Conservation (phyloP, 2,888 invertebrate species). For the Euplagia quadripunctaria region DNA sequence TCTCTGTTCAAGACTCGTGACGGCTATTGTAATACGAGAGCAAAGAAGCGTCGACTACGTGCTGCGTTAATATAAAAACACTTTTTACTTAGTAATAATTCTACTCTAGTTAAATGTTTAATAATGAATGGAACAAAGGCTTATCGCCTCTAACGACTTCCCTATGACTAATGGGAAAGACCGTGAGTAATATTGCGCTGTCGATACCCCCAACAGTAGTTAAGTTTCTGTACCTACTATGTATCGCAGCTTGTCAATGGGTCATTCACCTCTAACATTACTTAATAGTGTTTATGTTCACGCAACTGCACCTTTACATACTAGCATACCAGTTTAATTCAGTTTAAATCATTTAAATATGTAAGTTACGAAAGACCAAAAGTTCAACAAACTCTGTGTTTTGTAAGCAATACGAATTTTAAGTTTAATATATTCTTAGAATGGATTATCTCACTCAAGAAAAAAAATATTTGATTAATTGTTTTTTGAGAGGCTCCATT, state of each 20-base stretch:
- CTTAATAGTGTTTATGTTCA: conserved; percentile 52
- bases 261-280: conserved; percentile 55
- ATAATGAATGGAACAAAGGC: conserved; percentile 19
- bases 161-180: conserved; percentile 49
- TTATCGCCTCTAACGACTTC: conserved; percentile 23
- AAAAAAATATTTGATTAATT: conserved; percentile 25
- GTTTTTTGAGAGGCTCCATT: conserved; percentile 8
- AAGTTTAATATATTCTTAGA: conserved; percentile 37
- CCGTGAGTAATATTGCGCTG: conserved; percentile 46
- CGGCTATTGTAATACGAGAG: neutral
- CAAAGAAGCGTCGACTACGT: neutral
- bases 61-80: conserved; percentile 7
- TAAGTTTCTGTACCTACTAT: conserved; percentile 24
- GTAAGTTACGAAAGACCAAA: conserved; percentile 49
- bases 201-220: conserved; percentile 37
- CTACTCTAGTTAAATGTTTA: conserved; percentile 10
- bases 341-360: conserved; percentile 50
- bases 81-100: conserved; percentile 11
- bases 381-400: conserved; percentile 50
- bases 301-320: conserved; percentile 54
- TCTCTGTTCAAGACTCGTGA: neutral
- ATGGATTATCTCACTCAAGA: conserved; percentile 26
- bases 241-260: conserved; percentile 51
- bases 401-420: conserved; percentile 42
- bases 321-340: conserved; percentile 51